Evolutionary conservation across 2,888 invertebrate species (phyloP), one percentile per base, ranked within the genome.

Genomic region (Luperina nickerlii): DNA sequence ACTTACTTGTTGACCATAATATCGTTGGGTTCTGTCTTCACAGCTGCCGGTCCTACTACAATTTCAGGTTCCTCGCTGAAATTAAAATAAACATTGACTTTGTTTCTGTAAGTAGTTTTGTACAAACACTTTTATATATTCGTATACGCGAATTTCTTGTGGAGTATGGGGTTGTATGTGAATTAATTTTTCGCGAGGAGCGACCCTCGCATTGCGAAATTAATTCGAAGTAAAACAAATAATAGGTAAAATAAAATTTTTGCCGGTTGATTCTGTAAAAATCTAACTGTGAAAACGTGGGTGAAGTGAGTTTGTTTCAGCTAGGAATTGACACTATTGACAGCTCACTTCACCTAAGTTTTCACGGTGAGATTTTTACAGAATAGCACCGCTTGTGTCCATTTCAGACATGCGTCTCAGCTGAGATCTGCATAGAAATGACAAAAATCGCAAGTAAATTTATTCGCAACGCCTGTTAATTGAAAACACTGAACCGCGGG

Each of bases 51-150:
- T n/a, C 24, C 38, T 5, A 42, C 27, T 7, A 18, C 51, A 27
- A 63, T 63, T 54, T 77, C 76, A 13, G 76, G 42, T 63, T 76
- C 77, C 0, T 51, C 77, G 8, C 76, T 76, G 63, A 76, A 76
- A 76, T 42, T 24, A 38, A 48, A 38, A 38, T 9, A 69, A 15
- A 71, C 6, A 9, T 20, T 20, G 54, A 15, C 20, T 20, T 54
- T 54, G 7, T 54, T 54, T 20, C 7, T 51, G 18, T 51, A 7
- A 20, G 20, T 51, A 51, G 51, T 18, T 51, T 51, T 51, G 51
- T 51, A 20, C 51, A 51, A 51, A 51, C 18, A 20, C 20, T 48
- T 48, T 48, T 48, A 13, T 48, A 48, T 13, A 48, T 48, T 48
- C 45, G 13, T 48, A 48, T 48, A 48, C 9, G 20, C 54, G 9